Evolutionary conservation across 2,888 invertebrate species (phyloP), one percentile per base, ranked within the genome.

Genomic region (Cylloceria caligata): DNA sequence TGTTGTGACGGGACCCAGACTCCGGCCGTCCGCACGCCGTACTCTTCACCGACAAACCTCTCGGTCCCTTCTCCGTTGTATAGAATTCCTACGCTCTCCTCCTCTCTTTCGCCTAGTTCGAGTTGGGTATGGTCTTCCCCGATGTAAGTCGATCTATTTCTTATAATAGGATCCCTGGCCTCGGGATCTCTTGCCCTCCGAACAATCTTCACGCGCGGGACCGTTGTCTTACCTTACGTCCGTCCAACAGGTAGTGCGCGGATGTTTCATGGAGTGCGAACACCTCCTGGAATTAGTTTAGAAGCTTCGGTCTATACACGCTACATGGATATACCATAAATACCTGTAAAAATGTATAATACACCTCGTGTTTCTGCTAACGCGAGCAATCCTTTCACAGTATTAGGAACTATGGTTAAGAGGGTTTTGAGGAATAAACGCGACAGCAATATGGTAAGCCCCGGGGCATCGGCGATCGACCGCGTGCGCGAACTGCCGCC

Each of bases 141-240:
- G 75, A 82, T 87, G 88, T 89, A 90, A 90, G 88, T 87, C 86
- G 89, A 90, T 90, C 90, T 89, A 88, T 88, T 89, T 88, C 88
- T 87, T 87, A 88, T 87, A 88, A 89, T 89, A 88, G 88, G 85
- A 84, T 77, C 77, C 64, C 64, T 24, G 67, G 45, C 34, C 71
- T 52, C 49, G n/a, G 80, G 71, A 73, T 80, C 82, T 78, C 57
- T 67, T 49, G 79, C 55, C 34, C 24, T 45, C 16, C 42, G 52
- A 68, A 27, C 42, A 39, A 64, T 67, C 47, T 52, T 6, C 30
- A 11, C 13, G 27, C 36, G 21, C 24, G 7, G 13, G 27, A 65
- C 19, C 24, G 16, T 71, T 71, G 57, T 71, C 57, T 71, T 57
- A 45, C 55, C 42, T 71, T n/a, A 57, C 71, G 24, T 27, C 24